These are phyloP conservation scores for Antechinus stuartii DNA, from an alignment of 2,113 vertebrate species.

Conservation along the genomic window DNA sequence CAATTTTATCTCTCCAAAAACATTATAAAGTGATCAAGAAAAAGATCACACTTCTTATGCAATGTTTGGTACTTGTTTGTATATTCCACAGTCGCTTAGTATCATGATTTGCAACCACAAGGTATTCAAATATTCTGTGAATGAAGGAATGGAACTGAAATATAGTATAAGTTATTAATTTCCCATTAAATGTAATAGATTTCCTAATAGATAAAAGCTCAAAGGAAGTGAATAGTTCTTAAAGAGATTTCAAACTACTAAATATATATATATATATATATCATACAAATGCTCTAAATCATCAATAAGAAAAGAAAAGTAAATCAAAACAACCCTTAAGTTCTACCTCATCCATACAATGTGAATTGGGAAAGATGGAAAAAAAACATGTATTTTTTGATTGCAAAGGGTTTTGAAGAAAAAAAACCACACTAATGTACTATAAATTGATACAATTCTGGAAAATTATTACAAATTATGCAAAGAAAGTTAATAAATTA, in stretches of 20 bases:
- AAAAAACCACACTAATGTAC: not conserved
- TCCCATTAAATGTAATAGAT: not conserved
- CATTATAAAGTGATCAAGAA: not conserved
- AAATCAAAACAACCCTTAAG: not conserved
- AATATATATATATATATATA: not conserved
- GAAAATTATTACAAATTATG: not conserved
- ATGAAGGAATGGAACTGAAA: not conserved
- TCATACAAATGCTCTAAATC: not conserved
- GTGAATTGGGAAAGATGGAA: not conserved
- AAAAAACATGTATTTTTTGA: not conserved
- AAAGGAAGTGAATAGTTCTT: not conserved
- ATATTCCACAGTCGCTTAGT: not conserved
- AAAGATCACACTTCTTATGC: not conserved
- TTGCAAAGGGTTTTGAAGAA: not conserved
- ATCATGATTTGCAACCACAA: not conserved
- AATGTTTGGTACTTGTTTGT: not conserved
- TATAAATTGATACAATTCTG: not conserved
- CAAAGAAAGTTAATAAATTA: not conserved
- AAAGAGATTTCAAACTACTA: not conserved
- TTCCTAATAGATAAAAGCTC: not conserved
- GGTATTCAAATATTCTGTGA: not conserved
- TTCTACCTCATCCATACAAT: not conserved
- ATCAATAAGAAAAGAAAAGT: not conserved
- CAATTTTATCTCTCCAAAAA: not conserved
- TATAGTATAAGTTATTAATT: not conserved